A percentile compares a stretch with the other conserved stretches of the same genome.
Conservation (phyloP, 2,113 vertebrate genomes). For the Caracal caracal region DNA sequence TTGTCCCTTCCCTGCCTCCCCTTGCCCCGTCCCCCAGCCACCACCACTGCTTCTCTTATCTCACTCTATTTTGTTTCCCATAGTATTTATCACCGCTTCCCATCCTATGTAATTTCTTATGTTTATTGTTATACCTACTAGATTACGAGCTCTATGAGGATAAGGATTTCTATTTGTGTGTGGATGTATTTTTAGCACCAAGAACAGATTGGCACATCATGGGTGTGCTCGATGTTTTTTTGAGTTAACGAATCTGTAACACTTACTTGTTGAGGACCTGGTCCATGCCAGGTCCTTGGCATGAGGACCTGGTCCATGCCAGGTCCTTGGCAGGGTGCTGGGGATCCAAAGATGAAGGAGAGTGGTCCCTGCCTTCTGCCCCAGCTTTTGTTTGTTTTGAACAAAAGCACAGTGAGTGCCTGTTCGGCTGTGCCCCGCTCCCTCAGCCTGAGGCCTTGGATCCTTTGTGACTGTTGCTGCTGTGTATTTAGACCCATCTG, state of each 20-base stretch:
- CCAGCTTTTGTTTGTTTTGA: not conserved
- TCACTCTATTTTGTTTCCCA: not conserved
- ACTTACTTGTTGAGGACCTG: not conserved
- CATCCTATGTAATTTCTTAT: not conserved
- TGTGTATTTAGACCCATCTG: not conserved
- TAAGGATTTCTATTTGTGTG: not conserved
- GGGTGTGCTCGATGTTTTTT: not conserved
- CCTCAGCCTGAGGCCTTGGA: not conserved
- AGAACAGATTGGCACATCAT: not conserved
- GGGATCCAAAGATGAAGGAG: not conserved
- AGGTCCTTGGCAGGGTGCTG: not conserved
- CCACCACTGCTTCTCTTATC: not conserved
- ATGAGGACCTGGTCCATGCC: not conserved
- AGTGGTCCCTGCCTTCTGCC: not conserved
- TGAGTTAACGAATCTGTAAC: not conserved
- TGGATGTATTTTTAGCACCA: not conserved
- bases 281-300: not conserved
- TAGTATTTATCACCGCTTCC: not conserved
- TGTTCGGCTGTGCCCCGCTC: not conserved
- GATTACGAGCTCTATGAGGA: not conserved
- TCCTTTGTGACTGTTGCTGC: not conserved
- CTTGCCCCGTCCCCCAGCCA: rapidly evolving
- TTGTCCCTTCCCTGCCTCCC: not conserved
- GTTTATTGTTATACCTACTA: not conserved
- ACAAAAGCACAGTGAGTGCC: not conserved